phyloP scores from a whole-genome alignment of 2,888 invertebrate genomes.

The Stenchaetothrips biformis region DNA sequence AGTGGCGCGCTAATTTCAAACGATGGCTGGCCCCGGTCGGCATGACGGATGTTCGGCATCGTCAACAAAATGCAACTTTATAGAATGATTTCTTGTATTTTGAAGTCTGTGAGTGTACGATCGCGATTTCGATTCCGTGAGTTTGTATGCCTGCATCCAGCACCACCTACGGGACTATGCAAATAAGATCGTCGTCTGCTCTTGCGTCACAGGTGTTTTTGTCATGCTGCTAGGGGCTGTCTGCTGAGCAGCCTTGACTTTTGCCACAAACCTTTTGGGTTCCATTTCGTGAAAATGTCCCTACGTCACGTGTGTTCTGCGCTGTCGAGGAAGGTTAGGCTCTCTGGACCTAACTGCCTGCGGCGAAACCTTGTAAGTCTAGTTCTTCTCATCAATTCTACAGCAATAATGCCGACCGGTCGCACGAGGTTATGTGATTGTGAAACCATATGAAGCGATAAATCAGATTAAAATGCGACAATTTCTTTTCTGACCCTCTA shows the following conservation, averaged over 20 bases:
- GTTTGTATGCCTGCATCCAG: no score
- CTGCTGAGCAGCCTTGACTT: no score
- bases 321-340: background rate
- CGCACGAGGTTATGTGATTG: background rate
- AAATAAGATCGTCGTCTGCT: no score
- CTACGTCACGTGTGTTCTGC: background rate
- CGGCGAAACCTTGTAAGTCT: background rate
- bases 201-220: no score
- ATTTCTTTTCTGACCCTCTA: background rate
- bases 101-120: no score
- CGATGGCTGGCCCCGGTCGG: background rate
- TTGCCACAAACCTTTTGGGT: no score
- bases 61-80: no score
- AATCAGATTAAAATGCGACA: background rate
- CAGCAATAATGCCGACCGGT: background rate
- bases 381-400: background rate
- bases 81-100: no score
- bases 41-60: no score
- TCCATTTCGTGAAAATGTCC: background rate
- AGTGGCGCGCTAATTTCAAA: background rate
- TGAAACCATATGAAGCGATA: background rate
- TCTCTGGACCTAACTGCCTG: background rate
- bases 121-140: no score
- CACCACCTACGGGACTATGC: no score
- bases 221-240: no score